Conservation (phyloP, 2,888 invertebrate species). For the Caenorhabditis macrosperma region DNA sequence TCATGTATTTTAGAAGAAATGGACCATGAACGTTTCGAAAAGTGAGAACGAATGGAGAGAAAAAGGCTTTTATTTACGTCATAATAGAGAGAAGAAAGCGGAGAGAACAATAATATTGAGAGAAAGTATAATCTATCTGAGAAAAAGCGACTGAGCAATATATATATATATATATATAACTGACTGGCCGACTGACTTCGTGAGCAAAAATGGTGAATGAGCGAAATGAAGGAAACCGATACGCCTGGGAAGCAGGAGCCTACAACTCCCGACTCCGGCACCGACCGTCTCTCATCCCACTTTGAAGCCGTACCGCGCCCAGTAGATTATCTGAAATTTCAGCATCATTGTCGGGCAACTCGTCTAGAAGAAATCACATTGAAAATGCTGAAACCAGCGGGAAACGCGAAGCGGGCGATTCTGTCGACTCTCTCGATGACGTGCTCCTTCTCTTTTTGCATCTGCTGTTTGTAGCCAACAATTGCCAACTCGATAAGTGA, state of each 20-base stretch:
- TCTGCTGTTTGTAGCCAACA: slow-evolving; percentile 61
- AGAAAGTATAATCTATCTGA: slow-evolving; percentile 53
- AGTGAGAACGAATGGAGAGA: slow-evolving; percentile 1
- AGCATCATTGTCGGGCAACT: background rate
- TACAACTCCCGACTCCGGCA: slow-evolving; percentile 20
- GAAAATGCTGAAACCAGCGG: slow-evolving; percentile 69
- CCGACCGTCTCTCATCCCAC: slow-evolving; percentile 22
- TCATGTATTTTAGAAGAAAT: slow-evolving; percentile 19
- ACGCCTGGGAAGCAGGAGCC: slow-evolving; percentile 45
- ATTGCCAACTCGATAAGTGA: slow-evolving; percentile 70
- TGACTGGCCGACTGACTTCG: slow-evolving; percentile 38
- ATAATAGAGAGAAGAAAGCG: slow-evolving; percentile 14
- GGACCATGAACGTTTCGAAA: slow-evolving; percentile 35
- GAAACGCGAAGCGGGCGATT: slow-evolving; percentile 60
- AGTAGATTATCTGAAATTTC: slow-evolving; percentile 64
- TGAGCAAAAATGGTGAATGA: slow-evolving; percentile 57
- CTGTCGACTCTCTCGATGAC: slow-evolving; percentile 57
- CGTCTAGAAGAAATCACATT: slow-evolving; percentile 50
- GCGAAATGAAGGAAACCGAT: slow-evolving; percentile 36
- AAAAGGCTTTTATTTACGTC: slow-evolving; percentile 51
- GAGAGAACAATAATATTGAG: slow-evolving; percentile 31
- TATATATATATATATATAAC: slow-evolving; percentile 40
- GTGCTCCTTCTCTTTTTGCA: slow-evolving; percentile 29
- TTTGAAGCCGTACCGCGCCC: slow-evolving; percentile 65
- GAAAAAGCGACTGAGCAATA: slow-evolving; percentile 21